These are phyloP conservation scores for Aphidius ervi DNA, from an alignment of 1,140 invertebrate genomes.

Conservation along the genomic window DNA sequence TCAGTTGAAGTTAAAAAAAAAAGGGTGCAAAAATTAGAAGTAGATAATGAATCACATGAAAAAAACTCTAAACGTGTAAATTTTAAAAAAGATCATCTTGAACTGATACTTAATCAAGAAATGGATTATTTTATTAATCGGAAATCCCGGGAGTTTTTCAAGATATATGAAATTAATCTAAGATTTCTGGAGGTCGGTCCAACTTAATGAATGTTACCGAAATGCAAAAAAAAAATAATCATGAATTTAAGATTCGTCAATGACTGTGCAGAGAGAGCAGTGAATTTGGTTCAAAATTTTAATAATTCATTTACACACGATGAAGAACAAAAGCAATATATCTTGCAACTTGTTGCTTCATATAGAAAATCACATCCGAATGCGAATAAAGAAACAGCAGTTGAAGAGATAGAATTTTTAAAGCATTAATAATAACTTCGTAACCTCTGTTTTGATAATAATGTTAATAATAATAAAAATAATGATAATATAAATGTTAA, in stretches of 20 bases:
- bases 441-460: no score
- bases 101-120: no score
- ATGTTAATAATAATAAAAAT: no score
- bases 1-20: slow-evolving; percentile 24
- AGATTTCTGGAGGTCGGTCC: neutral
- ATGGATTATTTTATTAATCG: no score
- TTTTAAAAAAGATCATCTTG: no score
- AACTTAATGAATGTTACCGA: neutral
- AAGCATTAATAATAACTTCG: neutral
- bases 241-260: neutral
- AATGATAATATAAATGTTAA: no score
- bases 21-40: slow-evolving; percentile 13
- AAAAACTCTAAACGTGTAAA: neutral
- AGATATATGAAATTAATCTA: no score
- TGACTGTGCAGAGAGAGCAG: neutral
- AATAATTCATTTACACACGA: neutral
- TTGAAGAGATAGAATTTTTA: neutral
- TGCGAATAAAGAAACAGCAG: neutral
- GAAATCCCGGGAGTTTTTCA: no score
- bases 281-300: neutral
- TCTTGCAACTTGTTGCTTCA: neutral
- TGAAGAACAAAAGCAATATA: slow-evolving; percentile 3
- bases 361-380: neutral
- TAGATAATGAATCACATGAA: neutral
- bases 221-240: neutral